phyloP scores from a whole-genome alignment of 2,888 invertebrate species.

The Tanytarsus gracilentus region DNA sequence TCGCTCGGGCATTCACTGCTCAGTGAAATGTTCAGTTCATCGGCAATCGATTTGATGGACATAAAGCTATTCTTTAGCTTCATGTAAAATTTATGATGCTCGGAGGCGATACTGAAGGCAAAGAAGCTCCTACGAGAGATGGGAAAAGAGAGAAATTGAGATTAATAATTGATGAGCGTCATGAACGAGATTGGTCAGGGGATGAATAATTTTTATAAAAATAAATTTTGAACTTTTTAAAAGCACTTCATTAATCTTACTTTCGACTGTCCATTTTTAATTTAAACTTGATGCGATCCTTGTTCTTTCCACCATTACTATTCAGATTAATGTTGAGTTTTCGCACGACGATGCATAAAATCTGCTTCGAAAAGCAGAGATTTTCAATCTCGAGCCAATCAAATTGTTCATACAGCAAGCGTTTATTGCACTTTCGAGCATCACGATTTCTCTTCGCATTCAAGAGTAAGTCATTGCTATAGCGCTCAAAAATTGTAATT shows the following conservation, averaged over 20 bases:
- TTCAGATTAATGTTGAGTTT: slow-evolving; percentile 43
- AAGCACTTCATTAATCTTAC: slow-evolving; percentile 40
- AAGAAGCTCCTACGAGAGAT: slow-evolving; percentile 58
- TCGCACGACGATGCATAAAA: slow-evolving; percentile 52
- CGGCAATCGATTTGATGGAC: slow-evolving; percentile 54
- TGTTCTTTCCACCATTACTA: slow-evolving; percentile 46
- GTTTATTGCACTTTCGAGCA: slow-evolving; percentile 7
- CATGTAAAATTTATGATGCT: slow-evolving; percentile 68
- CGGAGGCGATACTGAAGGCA: slow-evolving; percentile 65
- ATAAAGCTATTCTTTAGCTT: slow-evolving; percentile 62
- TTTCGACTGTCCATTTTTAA: slow-evolving; percentile 64
- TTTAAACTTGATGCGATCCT: slow-evolving; percentile 58
- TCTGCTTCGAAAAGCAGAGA: slow-evolving; percentile 65
- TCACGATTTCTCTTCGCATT: not conserved
- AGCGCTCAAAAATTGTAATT: slow-evolving; percentile 37
- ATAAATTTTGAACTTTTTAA: slow-evolving; percentile 3
- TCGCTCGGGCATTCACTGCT: slow-evolving; percentile 34
- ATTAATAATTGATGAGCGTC: not conserved
- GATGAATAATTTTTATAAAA: too few relatives aligned
- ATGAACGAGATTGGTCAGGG: not conserved
- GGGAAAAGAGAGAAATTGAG: slow-evolving; percentile 31
- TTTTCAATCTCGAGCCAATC: slow-evolving; percentile 68
- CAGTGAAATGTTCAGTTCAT: slow-evolving; percentile 50
- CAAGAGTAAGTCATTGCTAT: not conserved
- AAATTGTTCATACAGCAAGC: slow-evolving; percentile 42